phyloP scores from a whole-genome alignment of 1,140 invertebrate species.

The Cydia amplana region DNA sequence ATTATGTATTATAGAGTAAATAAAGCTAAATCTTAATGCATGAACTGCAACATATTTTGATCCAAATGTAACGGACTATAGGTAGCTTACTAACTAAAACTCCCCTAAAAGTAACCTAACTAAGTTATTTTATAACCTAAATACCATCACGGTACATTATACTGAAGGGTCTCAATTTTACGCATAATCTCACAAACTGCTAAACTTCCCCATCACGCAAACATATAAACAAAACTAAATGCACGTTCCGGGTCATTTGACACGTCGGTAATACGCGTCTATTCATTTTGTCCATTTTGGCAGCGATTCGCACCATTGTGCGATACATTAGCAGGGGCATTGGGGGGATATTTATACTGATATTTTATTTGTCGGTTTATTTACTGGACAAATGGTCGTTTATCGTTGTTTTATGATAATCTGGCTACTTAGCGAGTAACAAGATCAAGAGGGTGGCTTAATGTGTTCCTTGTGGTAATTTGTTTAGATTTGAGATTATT shows the following conservation, averaged over 20 bases:
- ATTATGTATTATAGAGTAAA: no score
- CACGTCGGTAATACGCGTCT: slow-evolving; percentile 49
- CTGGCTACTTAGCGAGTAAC: slow-evolving; percentile 5
- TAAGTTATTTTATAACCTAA: not conserved
- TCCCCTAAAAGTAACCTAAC: no score
- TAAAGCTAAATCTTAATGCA: no score
- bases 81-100: no score
- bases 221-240: slow-evolving; percentile 51
- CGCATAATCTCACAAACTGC: slow-evolving; percentile 8
- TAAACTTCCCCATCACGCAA: slow-evolving; percentile 36
- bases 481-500: not conserved
- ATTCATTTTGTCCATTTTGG: slow-evolving; percentile 42
- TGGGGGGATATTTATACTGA: slow-evolving; percentile 44
- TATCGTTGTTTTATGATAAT: slow-evolving; percentile 37
- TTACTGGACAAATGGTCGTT: slow-evolving; percentile 47
- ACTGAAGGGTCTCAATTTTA: slow-evolving; percentile 13
- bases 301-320: slow-evolving; percentile 40
- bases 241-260: slow-evolving; percentile 54
- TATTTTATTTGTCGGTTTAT: slow-evolving; percentile 44
- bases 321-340: slow-evolving; percentile 40
- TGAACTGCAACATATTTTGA: no score
- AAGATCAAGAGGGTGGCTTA: slow-evolving; percentile 24
- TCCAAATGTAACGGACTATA: no score
- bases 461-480: slow-evolving; percentile 28
- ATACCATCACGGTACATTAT: not conserved